A percentile compares a stretch with the other conserved stretches of the same genome.
These are phyloP conservation scores for Muscicapa adusta DNA, from an alignment of 2,113 vertebrate species.

Conservation along the genomic window DNA sequence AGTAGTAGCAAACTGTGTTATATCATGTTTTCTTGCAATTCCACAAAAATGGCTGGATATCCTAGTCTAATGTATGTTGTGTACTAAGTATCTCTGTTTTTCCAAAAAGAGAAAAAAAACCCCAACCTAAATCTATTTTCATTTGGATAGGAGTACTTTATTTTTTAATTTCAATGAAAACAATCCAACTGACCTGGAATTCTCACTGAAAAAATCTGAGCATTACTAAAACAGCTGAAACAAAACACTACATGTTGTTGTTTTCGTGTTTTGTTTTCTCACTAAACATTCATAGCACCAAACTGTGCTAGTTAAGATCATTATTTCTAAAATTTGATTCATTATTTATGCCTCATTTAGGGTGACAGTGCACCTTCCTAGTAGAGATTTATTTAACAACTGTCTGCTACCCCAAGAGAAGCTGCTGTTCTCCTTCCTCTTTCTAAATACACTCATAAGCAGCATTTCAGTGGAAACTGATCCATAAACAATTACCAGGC, in stretches of 20 bases:
- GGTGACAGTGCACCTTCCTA: neutral
- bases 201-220: neutral
- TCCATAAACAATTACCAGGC: neutral
- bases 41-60: neutral
- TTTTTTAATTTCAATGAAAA: neutral
- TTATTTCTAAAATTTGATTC: neutral
- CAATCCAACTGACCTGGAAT: neutral
- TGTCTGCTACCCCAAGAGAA: neutral
- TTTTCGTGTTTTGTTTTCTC: neutral
- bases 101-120: neutral
- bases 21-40: neutral
- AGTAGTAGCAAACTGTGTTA: neutral
- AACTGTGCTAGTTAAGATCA: neutral
- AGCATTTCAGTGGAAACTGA: neutral
- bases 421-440: neutral
- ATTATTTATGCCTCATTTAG: neutral
- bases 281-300: neutral
- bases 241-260: neutral
- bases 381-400: neutral
- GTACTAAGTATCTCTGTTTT: neutral
- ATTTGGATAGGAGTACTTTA: neutral
- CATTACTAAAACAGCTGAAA: neutral
- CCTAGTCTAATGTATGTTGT: neutral
- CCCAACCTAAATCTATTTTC: neutral
- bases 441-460: neutral